A percentile compares a stretch with the other conserved stretches of the same genome.
These are phyloP conservation scores for Todiramphus chloris DNA, from an alignment of 2,113 vertebrate species.

Conservation along the genomic window DNA sequence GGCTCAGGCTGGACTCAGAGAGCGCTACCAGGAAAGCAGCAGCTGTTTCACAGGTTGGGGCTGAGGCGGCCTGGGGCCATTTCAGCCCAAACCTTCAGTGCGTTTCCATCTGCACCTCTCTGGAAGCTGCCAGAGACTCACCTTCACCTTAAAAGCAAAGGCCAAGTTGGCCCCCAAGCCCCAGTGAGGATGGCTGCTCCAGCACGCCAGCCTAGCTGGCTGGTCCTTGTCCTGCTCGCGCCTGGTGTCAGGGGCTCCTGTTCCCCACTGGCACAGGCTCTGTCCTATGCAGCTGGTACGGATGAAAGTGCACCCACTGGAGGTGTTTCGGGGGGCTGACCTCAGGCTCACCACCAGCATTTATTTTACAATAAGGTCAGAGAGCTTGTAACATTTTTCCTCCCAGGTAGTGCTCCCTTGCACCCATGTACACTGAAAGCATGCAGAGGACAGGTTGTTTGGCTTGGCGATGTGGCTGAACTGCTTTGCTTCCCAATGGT, in stretches of 20 bases:
- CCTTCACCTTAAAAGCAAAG: fast-evolving
- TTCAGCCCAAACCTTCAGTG: fast-evolving
- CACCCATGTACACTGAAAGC: background rate
- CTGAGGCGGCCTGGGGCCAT: fast-evolving
- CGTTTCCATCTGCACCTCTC: fast-evolving
- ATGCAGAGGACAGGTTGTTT: fast-evolving
- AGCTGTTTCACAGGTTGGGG: fast-evolving
- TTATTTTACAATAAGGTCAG: background rate
- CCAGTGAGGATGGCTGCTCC: fast-evolving
- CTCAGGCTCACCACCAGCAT: fast-evolving
- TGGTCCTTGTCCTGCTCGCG: fast-evolving
- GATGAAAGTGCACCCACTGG: background rate
- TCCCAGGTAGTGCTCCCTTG: background rate
- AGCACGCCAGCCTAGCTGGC: fast-evolving
- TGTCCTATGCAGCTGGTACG: fast-evolving
- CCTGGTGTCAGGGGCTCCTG: fast-evolving
- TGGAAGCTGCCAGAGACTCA: fast-evolving
- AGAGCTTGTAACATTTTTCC: background rate
- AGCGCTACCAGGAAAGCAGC: background rate
- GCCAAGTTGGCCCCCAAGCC: fast-evolving
- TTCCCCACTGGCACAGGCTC: fast-evolving
- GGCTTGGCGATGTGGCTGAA: background rate
- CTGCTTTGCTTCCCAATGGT: fast-evolving
- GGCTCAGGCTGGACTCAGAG: background rate
- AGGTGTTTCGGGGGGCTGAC: background rate